These are phyloP conservation scores for Drosophila niveifrons DNA, from an alignment of 2,888 invertebrate species.

Conservation along the genomic window DNA sequence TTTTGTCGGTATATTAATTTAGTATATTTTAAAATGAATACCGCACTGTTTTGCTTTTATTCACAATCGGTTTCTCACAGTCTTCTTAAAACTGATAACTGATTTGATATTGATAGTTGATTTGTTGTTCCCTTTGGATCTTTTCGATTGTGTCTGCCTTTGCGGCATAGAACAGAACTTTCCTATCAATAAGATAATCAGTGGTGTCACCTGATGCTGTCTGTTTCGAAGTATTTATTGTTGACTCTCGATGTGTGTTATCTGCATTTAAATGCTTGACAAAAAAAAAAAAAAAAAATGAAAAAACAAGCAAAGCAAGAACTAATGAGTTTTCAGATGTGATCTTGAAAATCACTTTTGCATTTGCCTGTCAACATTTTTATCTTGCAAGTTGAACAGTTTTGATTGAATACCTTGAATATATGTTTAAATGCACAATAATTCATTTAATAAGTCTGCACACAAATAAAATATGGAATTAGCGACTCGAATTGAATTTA, in stretches of 20 bases:
- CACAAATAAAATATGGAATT: background rate
- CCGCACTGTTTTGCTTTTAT: no score
- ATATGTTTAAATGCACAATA: background rate
- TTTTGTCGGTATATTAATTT: no score
- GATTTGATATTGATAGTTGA: no score
- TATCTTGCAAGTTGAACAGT: no score
- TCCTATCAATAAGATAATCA: background rate
- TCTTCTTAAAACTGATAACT: no score
- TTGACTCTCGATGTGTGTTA: background rate
- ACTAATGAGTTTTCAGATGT: background rate
- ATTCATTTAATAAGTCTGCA: constrained; percentile 11
- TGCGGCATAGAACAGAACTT: background rate
- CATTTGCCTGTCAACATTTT: no score
- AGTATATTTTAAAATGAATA: no score
- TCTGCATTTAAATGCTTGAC: constrained; percentile 5
- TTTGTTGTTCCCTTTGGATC: background rate
- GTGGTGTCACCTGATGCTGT: constrained; percentile 2
- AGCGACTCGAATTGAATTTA: background rate
- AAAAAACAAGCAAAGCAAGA: background rate
- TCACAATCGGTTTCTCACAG: no score
- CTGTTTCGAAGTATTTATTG: constrained; percentile 3
- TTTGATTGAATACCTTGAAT: no score
- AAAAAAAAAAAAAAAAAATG: background rate
- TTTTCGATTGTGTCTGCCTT: background rate
- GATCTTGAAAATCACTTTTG: background rate